These are phyloP conservation scores for Limenitis camilla DNA, from an alignment of 2,888 invertebrate genomes.

Conservation along the genomic window DNA sequence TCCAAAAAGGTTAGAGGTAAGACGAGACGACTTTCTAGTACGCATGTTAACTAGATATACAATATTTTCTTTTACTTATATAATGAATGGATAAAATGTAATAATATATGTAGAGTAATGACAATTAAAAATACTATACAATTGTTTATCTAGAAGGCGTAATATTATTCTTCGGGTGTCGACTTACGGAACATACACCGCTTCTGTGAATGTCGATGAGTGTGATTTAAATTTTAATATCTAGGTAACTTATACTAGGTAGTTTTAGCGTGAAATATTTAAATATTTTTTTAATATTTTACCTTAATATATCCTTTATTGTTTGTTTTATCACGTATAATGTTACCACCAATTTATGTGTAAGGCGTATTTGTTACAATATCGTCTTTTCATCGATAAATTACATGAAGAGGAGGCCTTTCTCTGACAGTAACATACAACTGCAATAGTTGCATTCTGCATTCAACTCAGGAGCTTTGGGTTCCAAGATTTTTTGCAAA, in stretches of 20 bases:
- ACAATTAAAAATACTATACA: too few species aligned
- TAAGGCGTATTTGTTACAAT: conserved; percentile 3
- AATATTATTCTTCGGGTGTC: conserved; percentile 33
- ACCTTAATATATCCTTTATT: conserved; percentile 30
- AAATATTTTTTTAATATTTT: conserved; percentile 8
- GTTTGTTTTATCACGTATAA: background rate
- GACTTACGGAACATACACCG: conserved; percentile 30
- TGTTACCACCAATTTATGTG: background rate
- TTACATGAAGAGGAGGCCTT: conserved; percentile 7
- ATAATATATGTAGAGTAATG: too few species aligned
- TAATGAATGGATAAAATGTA: too few species aligned
- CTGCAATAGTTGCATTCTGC: conserved; percentile 6
- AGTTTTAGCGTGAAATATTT: too few species aligned
- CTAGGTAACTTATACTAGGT: too few species aligned
- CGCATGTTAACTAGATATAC: too few species aligned
- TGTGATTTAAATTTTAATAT: too few species aligned
- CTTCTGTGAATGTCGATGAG: conserved; percentile 17
- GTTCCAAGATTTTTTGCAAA: conserved; percentile 19
- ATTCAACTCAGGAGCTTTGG: conserved; percentile 5
- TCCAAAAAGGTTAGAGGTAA: too few species aligned
- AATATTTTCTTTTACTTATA: too few species aligned
- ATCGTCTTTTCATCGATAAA: background rate
- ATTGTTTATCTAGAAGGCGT: conserved; percentile 34
- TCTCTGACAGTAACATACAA: conserved; percentile 9
- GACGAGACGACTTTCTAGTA: too few species aligned